Evolutionary conservation across 2,888 invertebrate species (phyloP).

Genomic region (Drosophila monieri): DNA sequence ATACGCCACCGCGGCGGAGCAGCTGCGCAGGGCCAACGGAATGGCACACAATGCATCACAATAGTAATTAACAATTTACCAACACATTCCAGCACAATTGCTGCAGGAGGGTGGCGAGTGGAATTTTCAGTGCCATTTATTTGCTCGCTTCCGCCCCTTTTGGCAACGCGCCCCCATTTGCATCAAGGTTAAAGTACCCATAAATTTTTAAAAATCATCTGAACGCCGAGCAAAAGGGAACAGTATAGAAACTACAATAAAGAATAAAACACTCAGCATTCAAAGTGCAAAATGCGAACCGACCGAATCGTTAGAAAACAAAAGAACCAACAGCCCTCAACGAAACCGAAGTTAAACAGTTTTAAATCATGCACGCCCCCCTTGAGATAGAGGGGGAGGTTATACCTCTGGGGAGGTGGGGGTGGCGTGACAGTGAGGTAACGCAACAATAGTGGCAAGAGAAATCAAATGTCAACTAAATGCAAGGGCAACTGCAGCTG

Average conservation of each 20-base stretch:
- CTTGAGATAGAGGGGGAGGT: slow-evolving; percentile 31
- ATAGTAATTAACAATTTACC: slow-evolving; percentile 68
- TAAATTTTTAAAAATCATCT: slow-evolving; percentile 61
- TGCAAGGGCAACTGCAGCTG: slow-evolving; percentile 69
- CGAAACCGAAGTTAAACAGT: slow-evolving; percentile 67
- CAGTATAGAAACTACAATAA: background rate
- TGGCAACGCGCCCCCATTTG: slow-evolving; percentile 22
- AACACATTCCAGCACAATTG: slow-evolving; percentile 14
- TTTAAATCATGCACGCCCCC: slow-evolving; percentile 68
- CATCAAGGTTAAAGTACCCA: slow-evolving; percentile 65
- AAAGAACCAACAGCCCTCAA: slow-evolving; percentile 9
- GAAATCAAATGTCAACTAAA: slow-evolving; percentile 69
- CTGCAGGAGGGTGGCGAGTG: slow-evolving; percentile 3
- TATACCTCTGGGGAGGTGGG: background rate
- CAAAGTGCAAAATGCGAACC: slow-evolving; percentile 64
- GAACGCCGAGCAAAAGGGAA: slow-evolving; percentile 10
- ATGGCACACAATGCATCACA: slow-evolving; percentile 45
- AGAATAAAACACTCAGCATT: slow-evolving; percentile 55
- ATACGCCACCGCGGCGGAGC: slow-evolving; percentile 40
- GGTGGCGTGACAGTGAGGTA: slow-evolving; percentile 7
- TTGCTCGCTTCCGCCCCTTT: slow-evolving; percentile 37
- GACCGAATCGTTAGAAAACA: slow-evolving; percentile 53
- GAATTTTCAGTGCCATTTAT: slow-evolving; percentile 10
- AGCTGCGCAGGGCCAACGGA: slow-evolving; percentile 13
- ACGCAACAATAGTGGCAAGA: slow-evolving; percentile 23